phyloP scores from a whole-genome alignment of 2,113 vertebrate species.

The Callospermophilus lateralis region DNA sequence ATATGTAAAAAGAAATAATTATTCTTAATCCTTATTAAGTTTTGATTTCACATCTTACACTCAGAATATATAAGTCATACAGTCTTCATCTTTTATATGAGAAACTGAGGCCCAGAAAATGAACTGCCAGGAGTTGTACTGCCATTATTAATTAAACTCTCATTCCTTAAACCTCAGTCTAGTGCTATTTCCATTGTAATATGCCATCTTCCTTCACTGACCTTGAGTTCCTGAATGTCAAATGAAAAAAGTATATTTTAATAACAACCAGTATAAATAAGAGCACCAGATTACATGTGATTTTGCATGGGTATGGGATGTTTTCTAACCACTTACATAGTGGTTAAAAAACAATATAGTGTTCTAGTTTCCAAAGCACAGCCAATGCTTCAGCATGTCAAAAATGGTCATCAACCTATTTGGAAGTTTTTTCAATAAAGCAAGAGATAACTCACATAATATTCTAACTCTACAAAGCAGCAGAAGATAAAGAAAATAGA shows the following conservation, averaged over 20 bases:
- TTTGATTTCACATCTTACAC: not conserved
- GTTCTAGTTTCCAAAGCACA: not conserved
- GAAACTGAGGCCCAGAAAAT: not conserved
- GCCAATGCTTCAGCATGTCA: not conserved
- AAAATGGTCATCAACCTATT: not conserved
- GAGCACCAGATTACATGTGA: not conserved
- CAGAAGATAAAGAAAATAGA: not conserved
- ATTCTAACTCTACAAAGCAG: not conserved
- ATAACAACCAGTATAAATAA: not conserved
- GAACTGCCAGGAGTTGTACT: not conserved
- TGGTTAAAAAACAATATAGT: not conserved
- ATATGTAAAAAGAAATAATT: not conserved
- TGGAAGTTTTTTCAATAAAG: not conserved
- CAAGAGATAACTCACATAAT: not conserved
- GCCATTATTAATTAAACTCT: not conserved
- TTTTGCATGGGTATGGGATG: not conserved
- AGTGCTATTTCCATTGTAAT: not conserved
- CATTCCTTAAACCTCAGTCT: not conserved
- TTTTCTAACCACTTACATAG: not conserved
- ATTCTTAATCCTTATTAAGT: not conserved
- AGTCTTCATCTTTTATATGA: not conserved
- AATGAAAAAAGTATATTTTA: slow-evolving; percentile 4
- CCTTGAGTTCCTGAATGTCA: not conserved
- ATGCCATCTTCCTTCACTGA: not conserved
- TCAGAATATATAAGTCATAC: not conserved